Evolutionary conservation across 1,140 invertebrate species (phyloP), one percentile per base, ranked within the genome.

Genomic region (Halesus radiatus): DNA sequence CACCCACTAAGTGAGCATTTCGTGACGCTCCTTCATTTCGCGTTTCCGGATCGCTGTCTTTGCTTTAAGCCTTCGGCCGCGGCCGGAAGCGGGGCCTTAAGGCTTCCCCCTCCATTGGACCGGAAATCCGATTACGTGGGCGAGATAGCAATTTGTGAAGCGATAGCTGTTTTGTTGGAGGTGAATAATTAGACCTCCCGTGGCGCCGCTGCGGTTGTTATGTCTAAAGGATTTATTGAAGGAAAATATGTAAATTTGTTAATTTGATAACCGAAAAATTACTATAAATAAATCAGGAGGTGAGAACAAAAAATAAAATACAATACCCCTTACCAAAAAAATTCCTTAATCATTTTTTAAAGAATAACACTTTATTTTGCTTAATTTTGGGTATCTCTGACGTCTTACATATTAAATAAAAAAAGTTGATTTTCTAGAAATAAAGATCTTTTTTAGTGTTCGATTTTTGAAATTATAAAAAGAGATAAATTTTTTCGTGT

Each of bases 61-160:
- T 45, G 26, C 79, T 52, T 74, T 74, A 80, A 76, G 60, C 73
- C 58, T 70, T 74, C 73, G 68, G 68, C 80, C 64, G 66, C 56
- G 73, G 53, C 66, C 68, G 70, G 78, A 37, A 52, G 70, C 23
- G 70, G 62, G n/a, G 74, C 54, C 76, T 66, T 62, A 73, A 81
- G 80, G 53, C 76, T 81, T 68, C 58, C 60, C 80, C 76, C 70
- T 80, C 68, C 79, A 53, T 76, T 78, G 70, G 58, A 72, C 80
- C 62, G 80, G 77, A 81, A 81, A 81, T 81, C 76, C 76, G 80
- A 81, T 81, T 81, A 81, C 76, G 72, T 78, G 64, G 77, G 80
- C 76, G 72, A 75, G 76, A 78, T 78, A 78, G 80, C 80, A 81
- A 81, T 79, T 81, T 79, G 76, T 29, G 70, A 74, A 62, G 73